A percentile compares a stretch with the other conserved stretches of the same genome.
These are phyloP conservation scores for Stylophora pistillata DNA, from an alignment of 64 coral and sea anemone species.

Conservation along the genomic window DNA sequence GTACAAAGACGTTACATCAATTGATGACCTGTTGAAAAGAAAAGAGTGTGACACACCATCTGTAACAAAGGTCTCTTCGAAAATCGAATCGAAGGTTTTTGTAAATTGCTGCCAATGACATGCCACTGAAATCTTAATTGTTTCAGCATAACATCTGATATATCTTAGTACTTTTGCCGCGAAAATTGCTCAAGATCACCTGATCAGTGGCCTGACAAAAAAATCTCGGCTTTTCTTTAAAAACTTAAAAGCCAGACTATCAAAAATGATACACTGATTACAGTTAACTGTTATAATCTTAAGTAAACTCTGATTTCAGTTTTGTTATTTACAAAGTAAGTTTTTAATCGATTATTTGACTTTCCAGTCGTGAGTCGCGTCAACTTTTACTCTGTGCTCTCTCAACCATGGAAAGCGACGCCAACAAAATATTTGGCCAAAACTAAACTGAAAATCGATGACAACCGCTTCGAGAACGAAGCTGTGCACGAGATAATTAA, in stretches of 20 bases:
- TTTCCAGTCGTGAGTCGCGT: background rate
- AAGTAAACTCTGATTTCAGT: slow-evolving; percentile 11
- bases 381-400: slow-evolving; percentile 49
- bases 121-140: background rate
- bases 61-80: background rate
- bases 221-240: background rate
- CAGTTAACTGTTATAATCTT: background rate
- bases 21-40: background rate
- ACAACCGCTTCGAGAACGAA: background rate
- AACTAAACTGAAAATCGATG: background rate
- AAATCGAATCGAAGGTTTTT: background rate
- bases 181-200: background rate
- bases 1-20: background rate
- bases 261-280: background rate
- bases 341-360: slow-evolving; percentile 1
- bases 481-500: background rate
- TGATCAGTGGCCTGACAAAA: background rate
- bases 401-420: slow-evolving; percentile 75
- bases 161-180: slow-evolving; percentile 9
- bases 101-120: background rate
- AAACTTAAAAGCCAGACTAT: background rate
- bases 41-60: background rate
- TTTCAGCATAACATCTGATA: background rate
- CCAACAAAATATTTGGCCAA: slow-evolving; percentile 20
- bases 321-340: background rate